Conservation (phyloP, 2,888 invertebrate species). For the Dolichomitus sp. region DNA sequence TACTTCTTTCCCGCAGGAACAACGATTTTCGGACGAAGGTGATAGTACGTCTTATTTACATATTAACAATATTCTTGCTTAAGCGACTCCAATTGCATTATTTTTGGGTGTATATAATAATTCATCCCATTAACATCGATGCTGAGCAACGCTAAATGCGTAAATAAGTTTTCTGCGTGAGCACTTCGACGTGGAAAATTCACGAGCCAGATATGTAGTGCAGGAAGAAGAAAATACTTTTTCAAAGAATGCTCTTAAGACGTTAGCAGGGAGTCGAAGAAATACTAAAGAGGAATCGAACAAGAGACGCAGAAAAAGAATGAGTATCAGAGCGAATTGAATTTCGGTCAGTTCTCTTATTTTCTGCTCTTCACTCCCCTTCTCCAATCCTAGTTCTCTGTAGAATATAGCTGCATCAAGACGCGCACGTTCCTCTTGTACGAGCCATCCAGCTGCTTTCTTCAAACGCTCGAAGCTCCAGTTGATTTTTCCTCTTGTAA, state of each 20-base stretch:
- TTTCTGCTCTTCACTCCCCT: conserved; percentile 63
- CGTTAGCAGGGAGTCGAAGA: conserved; percentile 49
- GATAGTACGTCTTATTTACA: background rate
- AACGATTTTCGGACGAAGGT: no score
- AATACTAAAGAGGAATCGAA: conserved; percentile 64
- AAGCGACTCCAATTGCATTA: background rate
- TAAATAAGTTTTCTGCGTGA: background rate
- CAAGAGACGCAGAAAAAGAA: conserved; percentile 48
- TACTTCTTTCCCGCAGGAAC: no score
- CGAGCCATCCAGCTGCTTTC: conserved; percentile 53
- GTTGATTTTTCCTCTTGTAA: conserved; percentile 58
- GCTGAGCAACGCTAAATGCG: background rate
- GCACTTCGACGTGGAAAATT: conserved; percentile 35
- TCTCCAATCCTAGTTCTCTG: conserved; percentile 46
- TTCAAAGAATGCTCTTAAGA: conserved; percentile 51
- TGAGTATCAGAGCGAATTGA: conserved; percentile 72
- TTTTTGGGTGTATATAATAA: background rate
- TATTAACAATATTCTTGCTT: background rate
- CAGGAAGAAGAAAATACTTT: conserved; percentile 35
- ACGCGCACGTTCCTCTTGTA: conserved; percentile 62
- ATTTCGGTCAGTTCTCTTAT: conserved; percentile 76
- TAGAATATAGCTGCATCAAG: conserved; percentile 28
- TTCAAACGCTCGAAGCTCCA: conserved; percentile 40
- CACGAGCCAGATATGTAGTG: conserved; percentile 33
- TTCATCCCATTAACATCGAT: background rate